phyloP scores from a whole-genome alignment of 1,140 invertebrate species.

The Cyrtorhinus lividipennis region DNA sequence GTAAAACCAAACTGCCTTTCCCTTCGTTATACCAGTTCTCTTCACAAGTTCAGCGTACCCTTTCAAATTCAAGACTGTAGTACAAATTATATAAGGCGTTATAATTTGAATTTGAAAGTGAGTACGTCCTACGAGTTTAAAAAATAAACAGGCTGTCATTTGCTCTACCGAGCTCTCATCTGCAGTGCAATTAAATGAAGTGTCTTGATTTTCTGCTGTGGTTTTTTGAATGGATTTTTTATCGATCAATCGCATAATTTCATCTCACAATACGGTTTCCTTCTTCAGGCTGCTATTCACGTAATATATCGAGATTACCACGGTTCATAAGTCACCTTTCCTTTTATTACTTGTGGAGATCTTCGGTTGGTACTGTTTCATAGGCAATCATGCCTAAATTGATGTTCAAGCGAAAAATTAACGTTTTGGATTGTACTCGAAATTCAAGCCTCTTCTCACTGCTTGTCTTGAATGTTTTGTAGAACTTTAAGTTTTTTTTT shows the following conservation, averaged over 20 bases:
- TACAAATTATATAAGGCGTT: neutral
- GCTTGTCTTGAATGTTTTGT: neutral
- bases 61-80: neutral
- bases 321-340: neutral
- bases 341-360: conserved; percentile 3
- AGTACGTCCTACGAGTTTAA: neutral
- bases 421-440: neutral
- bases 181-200: conserved; percentile 22
- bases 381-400: neutral
- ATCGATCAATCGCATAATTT: no score
- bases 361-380: neutral
- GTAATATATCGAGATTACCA: conserved; percentile 13
- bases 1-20: no score
- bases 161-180: conserved; percentile 13
- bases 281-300: no score
- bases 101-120: neutral
- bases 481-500: no score
- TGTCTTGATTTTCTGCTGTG: conserved; percentile 24
- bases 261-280: no score
- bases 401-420: neutral
- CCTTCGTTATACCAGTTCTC: no score
- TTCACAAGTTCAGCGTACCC: neutral
- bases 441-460: neutral
- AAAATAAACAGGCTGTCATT: conserved; percentile 13
- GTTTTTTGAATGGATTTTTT: conserved; percentile 10